phyloP scores from a whole-genome alignment of 1,140 invertebrate species.

The Brachionus asplanchnoidis region DNA sequence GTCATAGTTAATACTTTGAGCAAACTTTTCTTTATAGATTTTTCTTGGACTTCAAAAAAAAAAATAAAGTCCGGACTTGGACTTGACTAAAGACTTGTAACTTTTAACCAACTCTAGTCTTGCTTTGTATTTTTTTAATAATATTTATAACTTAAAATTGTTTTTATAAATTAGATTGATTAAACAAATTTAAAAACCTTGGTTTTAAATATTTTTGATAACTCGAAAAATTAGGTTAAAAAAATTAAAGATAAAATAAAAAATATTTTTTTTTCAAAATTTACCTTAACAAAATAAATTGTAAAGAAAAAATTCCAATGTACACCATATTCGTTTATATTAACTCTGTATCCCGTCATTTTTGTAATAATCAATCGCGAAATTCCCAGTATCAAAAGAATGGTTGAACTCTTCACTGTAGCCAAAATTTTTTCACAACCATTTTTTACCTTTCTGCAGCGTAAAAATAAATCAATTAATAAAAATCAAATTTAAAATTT shows the following conservation, averaged over 20 bases:
- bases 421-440: not conserved
- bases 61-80: too few species aligned
- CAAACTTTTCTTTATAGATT: too few species aligned
- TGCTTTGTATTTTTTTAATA: too few species aligned
- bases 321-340: constrained; percentile 3
- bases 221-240: too few species aligned
- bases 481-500: constrained; percentile 21
- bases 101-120: too few species aligned
- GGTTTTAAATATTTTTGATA: too few species aligned
- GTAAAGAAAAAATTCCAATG: constrained; percentile 41
- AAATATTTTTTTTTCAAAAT: not conserved
- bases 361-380: constrained; percentile 60
- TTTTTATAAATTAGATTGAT: too few species aligned
- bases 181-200: too few species aligned
- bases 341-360: constrained; percentile 43
- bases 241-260: not conserved
- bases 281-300: constrained; percentile 47
- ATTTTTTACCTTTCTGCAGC: not conserved
- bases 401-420: not conserved
- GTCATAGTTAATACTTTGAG: too few species aligned
- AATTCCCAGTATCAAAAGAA: constrained; percentile 63
- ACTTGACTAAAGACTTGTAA: too few species aligned
- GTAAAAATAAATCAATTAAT: constrained; percentile 1
- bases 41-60: too few species aligned
- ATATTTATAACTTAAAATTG: too few species aligned